Evolutionary conservation across 2,113 vertebrate species (phyloP).

Genomic region (Natator depressus): DNA sequence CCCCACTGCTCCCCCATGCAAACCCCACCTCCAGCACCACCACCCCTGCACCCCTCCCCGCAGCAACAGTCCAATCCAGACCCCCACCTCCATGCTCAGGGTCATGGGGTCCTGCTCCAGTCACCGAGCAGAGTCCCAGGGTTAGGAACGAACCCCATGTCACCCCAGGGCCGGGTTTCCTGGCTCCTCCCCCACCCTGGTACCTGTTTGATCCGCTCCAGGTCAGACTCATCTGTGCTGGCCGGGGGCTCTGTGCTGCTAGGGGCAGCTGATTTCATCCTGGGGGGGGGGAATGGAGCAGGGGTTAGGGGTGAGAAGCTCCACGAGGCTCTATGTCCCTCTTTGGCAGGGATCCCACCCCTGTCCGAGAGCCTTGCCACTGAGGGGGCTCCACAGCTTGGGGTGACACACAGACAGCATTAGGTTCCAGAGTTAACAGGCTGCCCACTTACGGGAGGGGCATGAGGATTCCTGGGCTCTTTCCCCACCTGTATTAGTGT

Average conservation of each 20-base stretch:
- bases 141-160: too few relatives aligned
- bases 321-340: not conserved
- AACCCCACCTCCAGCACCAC: too few relatives aligned
- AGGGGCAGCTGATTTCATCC: conserved; percentile 79
- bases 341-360: too few relatives aligned
- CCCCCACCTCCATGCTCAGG: not conserved
- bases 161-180: too few relatives aligned
- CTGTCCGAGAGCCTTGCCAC: too few relatives aligned
- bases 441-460: too few relatives aligned
- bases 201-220: conserved; percentile 93
- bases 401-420: not conserved
- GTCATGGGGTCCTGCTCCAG: too few relatives aligned
- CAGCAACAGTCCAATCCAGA: not conserved
- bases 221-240: conserved; percentile 82
- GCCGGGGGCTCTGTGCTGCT: conserved; percentile 72
- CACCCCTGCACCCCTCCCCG: too few relatives aligned
- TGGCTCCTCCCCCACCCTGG: not conserved
- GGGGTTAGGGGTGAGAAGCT: not conserved
- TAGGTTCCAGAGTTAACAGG: not conserved
- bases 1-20: too few relatives aligned
- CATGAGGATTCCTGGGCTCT: not conserved
- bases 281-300: conserved; percentile 18
- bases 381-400: not conserved
- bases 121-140: not conserved
- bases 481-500: not conserved